These are phyloP conservation scores for Zelleria hepariella DNA, from an alignment of 2,888 invertebrate genomes.

Conservation along the genomic window DNA sequence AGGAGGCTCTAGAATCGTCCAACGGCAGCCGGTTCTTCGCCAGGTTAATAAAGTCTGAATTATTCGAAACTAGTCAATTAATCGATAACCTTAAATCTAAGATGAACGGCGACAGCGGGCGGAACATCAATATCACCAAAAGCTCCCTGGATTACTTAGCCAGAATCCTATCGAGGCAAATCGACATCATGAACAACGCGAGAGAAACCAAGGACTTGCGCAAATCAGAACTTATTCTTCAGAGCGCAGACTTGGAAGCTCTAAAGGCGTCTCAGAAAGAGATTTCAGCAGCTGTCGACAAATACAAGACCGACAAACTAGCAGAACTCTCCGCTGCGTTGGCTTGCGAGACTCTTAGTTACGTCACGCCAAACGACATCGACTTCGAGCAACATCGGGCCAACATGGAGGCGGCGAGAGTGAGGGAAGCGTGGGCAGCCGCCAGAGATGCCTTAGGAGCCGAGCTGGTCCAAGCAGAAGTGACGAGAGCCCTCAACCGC, in stretches of 20 bases:
- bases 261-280: conserved; percentile 72
- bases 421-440: conserved; percentile 81
- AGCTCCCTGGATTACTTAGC: conserved; percentile 79
- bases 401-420: conserved; percentile 74
- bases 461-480: conserved; percentile 83
- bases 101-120: conserved; percentile 68
- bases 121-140: conserved; percentile 45
- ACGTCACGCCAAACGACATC: conserved; percentile 59
- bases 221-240: conserved; percentile 45
- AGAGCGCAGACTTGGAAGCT: conserved; percentile 64
- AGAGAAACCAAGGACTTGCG: conserved; percentile 33
- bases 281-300: conserved; percentile 72
- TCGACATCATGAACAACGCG: conserved; percentile 56
- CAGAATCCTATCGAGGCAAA: conserved; percentile 80
- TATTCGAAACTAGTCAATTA: conserved; percentile 82
- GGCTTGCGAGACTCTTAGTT: conserved; percentile 78
- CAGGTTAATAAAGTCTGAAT: conserved; percentile 76
- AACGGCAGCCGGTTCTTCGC: conserved; percentile 72
- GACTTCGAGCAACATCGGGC: conserved; percentile 49
- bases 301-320: conserved; percentile 78
- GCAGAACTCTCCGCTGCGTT: conserved; percentile 79
- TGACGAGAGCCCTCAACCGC: conserved; percentile 79
- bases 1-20: conserved; percentile 75
- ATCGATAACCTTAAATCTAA: conserved; percentile 80
- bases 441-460: conserved; percentile 82